These are phyloP conservation scores for Oncorhynchus clarkii DNA, from an alignment of 2,113 vertebrate species.

Conservation along the genomic window DNA sequence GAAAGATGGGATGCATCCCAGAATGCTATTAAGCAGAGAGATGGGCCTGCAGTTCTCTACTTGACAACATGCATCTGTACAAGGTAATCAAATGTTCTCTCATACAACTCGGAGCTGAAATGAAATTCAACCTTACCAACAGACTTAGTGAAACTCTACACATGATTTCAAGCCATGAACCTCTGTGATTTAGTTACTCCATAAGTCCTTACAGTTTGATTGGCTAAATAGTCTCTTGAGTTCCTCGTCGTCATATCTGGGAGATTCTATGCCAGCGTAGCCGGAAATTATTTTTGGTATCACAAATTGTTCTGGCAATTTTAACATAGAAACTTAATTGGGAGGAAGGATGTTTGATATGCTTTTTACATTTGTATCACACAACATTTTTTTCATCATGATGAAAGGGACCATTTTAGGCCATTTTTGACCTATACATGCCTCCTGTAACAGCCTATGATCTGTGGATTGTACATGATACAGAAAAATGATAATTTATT, in stretches of 20 bases:
- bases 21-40: not conserved
- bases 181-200: not conserved
- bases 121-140: not conserved
- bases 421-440: no score
- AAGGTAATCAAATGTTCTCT: conserved; percentile 1
- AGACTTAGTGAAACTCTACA: not conserved
- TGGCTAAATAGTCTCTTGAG: not conserved
- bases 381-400: no score
- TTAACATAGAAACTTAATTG: no score
- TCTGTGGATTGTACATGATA: no score
- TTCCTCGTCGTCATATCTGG: not conserved
- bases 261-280: no score
- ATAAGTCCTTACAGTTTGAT: not conserved
- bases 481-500: no score
- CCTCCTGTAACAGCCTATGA: no score
- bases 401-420: no score
- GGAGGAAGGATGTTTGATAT: no score
- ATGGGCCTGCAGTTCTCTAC: not conserved
- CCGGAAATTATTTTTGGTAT: no score
- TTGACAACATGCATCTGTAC: not conserved
- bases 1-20: not conserved
- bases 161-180: not conserved
- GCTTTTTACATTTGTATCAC: no score
- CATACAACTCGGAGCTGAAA: not conserved
- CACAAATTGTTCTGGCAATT: no score